Conservation (phyloP, 2,888 invertebrate genomes). For the Coelinius sp. region DNA sequence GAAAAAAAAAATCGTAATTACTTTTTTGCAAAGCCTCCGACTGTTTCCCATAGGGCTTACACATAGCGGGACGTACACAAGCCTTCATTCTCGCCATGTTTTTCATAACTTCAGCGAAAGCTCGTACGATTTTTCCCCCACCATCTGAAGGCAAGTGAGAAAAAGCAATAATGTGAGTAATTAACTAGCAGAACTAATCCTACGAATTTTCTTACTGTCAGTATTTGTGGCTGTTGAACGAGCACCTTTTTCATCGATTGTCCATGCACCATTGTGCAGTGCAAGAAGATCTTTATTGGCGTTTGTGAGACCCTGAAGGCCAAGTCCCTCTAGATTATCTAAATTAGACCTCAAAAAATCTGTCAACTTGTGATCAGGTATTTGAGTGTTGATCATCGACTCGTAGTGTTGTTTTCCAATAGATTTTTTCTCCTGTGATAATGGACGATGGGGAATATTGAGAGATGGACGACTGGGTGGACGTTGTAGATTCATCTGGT, state of each 20-base stretch:
- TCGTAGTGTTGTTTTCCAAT: constrained; percentile 69
- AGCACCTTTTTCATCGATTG: constrained; percentile 61
- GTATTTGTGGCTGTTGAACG: constrained; percentile 63
- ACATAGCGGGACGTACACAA: constrained; percentile 90
- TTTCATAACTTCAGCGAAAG: constrained; percentile 89
- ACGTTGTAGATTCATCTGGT: constrained; percentile 66
- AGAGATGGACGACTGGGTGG: constrained; percentile 68
- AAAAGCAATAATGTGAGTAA: neutral
- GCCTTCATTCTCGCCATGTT: constrained; percentile 92
- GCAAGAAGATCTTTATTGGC: constrained; percentile 78
- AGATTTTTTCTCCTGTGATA: constrained; percentile 67
- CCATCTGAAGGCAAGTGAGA: constrained; percentile 71
- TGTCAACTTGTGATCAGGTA: constrained; percentile 78
- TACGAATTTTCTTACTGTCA: constrained; percentile 60
- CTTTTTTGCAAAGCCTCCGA: constrained; percentile 91
- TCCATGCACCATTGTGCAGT: constrained; percentile 80
- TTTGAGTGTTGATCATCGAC: constrained; percentile 62
- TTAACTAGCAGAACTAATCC: neutral
- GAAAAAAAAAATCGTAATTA: constrained; percentile 66
- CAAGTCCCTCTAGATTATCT: constrained; percentile 79
- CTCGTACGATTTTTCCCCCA: constrained; percentile 88
- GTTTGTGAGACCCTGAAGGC: constrained; percentile 63
- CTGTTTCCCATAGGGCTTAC: constrained; percentile 91
- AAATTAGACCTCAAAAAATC: constrained; percentile 81
- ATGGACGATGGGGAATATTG: constrained; percentile 67